Evolutionary conservation across 2,797 vertebrate genomes (phyloP), one percentile per base, ranked within the genome.

Genomic region (Melanogrammus aeglefinus): DNA sequence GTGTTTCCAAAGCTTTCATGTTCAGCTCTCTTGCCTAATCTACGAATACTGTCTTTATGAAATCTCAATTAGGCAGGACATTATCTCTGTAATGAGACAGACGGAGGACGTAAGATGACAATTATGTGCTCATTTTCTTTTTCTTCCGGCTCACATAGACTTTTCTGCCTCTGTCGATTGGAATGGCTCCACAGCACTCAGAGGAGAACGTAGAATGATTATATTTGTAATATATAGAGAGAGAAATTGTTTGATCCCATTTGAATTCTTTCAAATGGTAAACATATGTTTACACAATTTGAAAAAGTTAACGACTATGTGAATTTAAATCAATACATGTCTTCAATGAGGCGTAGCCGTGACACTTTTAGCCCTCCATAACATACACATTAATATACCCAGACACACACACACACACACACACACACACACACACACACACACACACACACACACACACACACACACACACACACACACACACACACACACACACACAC

Each of bases 41-140:
- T 74, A 76, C 35, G 86, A 90, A 89, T 75, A 77, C 78, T 0
- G 9, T 69, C 82, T 86, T 90, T 82, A 78, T 85, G 82, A 84
- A 66, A 84, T 91, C 88, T 89, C 83, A 89, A 89, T 91, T 88
- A 76, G 57, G 3, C 88, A 83, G 83, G 90, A 82, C 84, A 86
- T 86, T 86, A 88, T 89, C 79, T 80, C 63, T 70, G 81, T 91
- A 90, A 92, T 91, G 87, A 92, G 83, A 83, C 85, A 86, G 86
- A 86, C 79, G 47, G 16, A 85, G 85, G 91, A 87, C 86, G 88
- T 89, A 89, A 91, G 84, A 89, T 82, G 79, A 76, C 80, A 92
- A 91, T 91, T 91, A 91, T 80, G 81, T 80, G 80, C 41, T 88
- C 71, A 78, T 84, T 89, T 86, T 86, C 33, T 31, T n/a, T 35